phyloP scores from a whole-genome alignment of 2,888 invertebrate genomes.

The Leptinotarsa juncta region DNA sequence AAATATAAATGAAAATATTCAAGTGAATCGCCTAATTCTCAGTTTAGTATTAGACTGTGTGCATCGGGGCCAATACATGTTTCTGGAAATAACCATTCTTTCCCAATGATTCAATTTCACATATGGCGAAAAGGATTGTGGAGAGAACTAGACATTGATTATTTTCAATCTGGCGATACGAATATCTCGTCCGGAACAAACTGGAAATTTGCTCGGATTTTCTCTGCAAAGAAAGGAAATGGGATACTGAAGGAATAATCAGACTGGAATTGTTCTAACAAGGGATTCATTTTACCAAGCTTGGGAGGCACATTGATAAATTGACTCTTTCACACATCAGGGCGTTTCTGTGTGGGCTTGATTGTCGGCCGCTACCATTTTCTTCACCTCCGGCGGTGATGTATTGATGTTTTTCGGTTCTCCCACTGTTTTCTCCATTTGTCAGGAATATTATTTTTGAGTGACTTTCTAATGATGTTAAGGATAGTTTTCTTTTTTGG shows the following conservation, averaged over 20 bases:
- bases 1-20: too few species aligned
- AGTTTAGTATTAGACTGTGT: too few species aligned
- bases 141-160: background rate
- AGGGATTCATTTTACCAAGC: constrained; percentile 7
- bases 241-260: constrained; percentile 13
- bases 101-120: too few species aligned
- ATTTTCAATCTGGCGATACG: too few species aligned
- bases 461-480: too few species aligned
- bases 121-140: background rate
- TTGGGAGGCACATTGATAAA: constrained; percentile 13
- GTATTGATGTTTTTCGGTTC: background rate
- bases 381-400: constrained; percentile 3
- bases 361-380: constrained; percentile 10
- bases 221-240: background rate
- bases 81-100: too few species aligned
- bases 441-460: too few species aligned
- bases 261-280: constrained; percentile 11
- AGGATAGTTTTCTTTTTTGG: too few species aligned
- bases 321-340: constrained; percentile 8
- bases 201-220: background rate
- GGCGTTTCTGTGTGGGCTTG: constrained; percentile 14
- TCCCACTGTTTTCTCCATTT: background rate
- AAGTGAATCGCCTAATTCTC: too few species aligned
- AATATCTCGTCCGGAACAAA: background rate
- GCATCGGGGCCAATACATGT: too few species aligned